Percentiles rank a stretch among this genome's conserved stretches.
Evolutionary conservation across 2,888 invertebrate species (phyloP).

Genomic region (Chironomus riparius): DNA sequence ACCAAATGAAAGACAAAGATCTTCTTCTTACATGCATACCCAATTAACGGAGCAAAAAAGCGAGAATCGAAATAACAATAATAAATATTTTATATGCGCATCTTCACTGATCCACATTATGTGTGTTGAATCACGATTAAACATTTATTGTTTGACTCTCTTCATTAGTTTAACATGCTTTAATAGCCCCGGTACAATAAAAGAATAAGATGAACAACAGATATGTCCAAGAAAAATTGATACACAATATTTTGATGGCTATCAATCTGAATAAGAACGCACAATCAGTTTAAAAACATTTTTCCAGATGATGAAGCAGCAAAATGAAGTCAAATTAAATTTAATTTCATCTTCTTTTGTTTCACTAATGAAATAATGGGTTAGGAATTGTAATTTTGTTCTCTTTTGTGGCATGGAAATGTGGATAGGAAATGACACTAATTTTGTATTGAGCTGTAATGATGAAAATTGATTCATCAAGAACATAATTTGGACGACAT

Average conservation of each 20-base stretch:
- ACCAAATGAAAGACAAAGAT: not conserved
- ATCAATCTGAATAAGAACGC: not conserved
- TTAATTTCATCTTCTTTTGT: not conserved
- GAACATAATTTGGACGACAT: not conserved
- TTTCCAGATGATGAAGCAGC: too few species aligned
- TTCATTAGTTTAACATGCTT: constrained; percentile 16
- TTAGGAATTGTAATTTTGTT: not conserved
- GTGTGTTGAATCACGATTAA: too few species aligned
- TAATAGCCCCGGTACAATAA: constrained; percentile 6
- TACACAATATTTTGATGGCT: constrained; percentile 17
- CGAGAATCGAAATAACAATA: too few species aligned
- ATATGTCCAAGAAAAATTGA: too few species aligned
- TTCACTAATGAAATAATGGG: not conserved
- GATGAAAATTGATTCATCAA: constrained; percentile 9
- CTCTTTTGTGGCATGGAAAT: not conserved
- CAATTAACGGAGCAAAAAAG: not conserved
- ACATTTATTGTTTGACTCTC: not conserved
- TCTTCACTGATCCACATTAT: constrained; percentile 11
- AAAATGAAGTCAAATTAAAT: not conserved
- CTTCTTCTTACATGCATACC: not conserved
- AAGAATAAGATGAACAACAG: not conserved
- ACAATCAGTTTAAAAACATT: not conserved
- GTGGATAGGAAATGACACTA: constrained; percentile 20
- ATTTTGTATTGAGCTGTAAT: not conserved
- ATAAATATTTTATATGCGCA: constrained; percentile 2